phyloP scores from a whole-genome alignment of 2,113 vertebrate species.

The Anhinga rufa region DNA sequence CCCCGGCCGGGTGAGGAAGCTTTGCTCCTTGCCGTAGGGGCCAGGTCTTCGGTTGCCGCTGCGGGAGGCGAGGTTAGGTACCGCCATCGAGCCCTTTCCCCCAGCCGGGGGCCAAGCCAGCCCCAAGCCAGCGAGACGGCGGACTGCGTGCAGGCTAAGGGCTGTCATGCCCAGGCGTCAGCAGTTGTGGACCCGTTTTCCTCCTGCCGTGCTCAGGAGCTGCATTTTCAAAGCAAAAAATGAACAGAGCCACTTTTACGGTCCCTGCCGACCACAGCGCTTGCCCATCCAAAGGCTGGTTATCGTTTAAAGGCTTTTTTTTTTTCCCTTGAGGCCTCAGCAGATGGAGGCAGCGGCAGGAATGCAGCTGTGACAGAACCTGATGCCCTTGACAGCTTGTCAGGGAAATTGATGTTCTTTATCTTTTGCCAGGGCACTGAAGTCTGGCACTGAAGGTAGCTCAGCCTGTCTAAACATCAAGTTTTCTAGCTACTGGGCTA shows the following conservation, averaged over 20 bases:
- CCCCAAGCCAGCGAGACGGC: background rate
- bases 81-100: background rate
- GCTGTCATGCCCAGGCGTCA: background rate
- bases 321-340: background rate
- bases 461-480: background rate
- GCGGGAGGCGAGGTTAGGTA: background rate
- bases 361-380: background rate
- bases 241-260: background rate
- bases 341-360: background rate
- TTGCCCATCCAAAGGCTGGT: background rate
- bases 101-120: too few species aligned
- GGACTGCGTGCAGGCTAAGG: background rate
- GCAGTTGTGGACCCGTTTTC: background rate
- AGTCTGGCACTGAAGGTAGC: background rate
- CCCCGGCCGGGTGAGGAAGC: background rate
- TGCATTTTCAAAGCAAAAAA: background rate
- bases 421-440: background rate
- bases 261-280: fast-evolving
- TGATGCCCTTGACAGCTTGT: background rate
- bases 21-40: background rate
- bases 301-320: background rate
- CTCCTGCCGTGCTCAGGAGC: background rate
- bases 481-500: background rate
- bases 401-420: background rate
- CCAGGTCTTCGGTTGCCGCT: background rate